phyloP scores from a whole-genome alignment of 2,888 invertebrate genomes.

The Ormyrus thymus region DNA sequence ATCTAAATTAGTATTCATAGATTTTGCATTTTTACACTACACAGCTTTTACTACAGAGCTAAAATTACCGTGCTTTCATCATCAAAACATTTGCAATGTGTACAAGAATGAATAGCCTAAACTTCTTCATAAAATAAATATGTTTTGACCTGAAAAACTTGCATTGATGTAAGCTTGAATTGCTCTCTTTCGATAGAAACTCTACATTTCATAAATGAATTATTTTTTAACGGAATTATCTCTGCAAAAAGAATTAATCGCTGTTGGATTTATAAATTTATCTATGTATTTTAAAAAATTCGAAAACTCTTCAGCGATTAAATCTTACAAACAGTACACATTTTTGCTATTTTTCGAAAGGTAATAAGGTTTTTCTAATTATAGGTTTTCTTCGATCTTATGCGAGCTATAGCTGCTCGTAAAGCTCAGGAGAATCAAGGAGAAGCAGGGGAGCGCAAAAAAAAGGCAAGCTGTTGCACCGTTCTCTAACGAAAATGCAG shows the following conservation, averaged over 20 bases:
- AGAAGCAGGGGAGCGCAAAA: constrained; percentile 91
- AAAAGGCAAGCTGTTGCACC: constrained; percentile 90
- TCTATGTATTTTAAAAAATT: not conserved
- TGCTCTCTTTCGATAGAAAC: too few relatives aligned
- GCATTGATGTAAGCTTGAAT: too few relatives aligned
- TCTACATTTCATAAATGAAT: too few relatives aligned
- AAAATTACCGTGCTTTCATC: constrained; percentile 44
- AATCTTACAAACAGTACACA: too few relatives aligned
- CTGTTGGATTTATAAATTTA: too few relatives aligned
- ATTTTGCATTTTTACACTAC: constrained; percentile 27
- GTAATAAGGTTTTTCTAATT: constrained; percentile 54
- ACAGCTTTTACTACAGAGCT: constrained; percentile 39
- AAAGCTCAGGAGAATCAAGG: constrained; percentile 94
- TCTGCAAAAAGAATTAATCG: too few relatives aligned
- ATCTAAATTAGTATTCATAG: constrained; percentile 20
- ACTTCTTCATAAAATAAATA: not conserved
- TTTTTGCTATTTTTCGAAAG: too few relatives aligned
- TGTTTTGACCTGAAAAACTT: too few relatives aligned
- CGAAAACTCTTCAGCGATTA: too few relatives aligned
- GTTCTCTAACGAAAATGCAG: constrained; percentile 75
- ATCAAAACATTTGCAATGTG: constrained; percentile 33
- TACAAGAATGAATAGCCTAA: constrained; percentile 23
- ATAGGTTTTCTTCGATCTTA: constrained; percentile 99
- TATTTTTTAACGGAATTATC: too few relatives aligned
- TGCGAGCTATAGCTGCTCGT: constrained; percentile 97